A percentile compares a stretch with the other conserved stretches of the same genome.
These are phyloP conservation scores for Nymphicus hollandicus DNA, from an alignment of 2,113 vertebrate genomes.

Conservation along the genomic window DNA sequence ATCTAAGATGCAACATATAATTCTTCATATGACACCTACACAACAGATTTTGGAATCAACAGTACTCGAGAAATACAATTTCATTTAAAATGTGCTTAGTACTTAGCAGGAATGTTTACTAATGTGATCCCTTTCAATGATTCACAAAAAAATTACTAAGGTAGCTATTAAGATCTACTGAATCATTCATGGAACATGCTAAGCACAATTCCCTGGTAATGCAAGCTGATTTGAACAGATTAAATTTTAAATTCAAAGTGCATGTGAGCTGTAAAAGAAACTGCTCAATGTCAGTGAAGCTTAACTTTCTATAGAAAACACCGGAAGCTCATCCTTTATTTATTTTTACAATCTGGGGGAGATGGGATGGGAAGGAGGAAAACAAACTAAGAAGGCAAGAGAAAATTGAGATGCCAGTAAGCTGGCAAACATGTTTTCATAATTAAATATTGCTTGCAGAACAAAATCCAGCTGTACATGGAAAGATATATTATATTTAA, in stretches of 20 bases:
- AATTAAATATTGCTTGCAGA: not conserved
- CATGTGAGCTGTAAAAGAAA: constrained; percentile 54
- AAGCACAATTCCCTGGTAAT: constrained; percentile 57
- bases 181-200: constrained; percentile 69
- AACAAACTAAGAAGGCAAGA: not conserved
- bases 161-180: constrained; percentile 61
- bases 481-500: not conserved
- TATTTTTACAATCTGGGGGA: not conserved
- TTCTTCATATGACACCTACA: not conserved
- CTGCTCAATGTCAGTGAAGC: constrained; percentile 54
- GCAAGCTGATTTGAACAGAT: constrained; percentile 65
- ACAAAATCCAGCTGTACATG: not conserved
- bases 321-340: constrained; percentile 58
- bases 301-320: constrained; percentile 49
- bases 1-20: not conserved
- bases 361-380: not conserved
- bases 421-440: not conserved
- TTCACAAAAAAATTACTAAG: constrained; percentile 70
- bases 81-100: constrained; percentile 7
- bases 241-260: constrained; percentile 66
- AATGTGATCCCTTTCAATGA: constrained; percentile 56
- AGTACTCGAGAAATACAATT: not conserved
- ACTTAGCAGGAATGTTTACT: constrained; percentile 32
- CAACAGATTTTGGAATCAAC: not conserved
- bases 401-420: not conserved